Evolutionary conservation across 2,888 invertebrate genomes (phyloP).

Genomic region (Synanthedon andrenaeformis): DNA sequence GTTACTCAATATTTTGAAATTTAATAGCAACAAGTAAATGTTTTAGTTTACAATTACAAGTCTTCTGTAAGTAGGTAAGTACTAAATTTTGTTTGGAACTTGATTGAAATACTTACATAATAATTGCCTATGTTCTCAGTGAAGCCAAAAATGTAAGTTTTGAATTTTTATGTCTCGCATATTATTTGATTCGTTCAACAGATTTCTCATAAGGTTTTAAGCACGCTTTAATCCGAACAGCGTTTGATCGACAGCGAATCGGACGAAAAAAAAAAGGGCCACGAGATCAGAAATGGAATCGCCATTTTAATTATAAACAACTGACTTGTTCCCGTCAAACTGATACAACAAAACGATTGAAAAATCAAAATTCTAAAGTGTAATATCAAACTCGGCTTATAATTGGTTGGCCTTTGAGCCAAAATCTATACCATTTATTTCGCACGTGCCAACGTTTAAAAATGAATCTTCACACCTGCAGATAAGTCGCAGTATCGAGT

Average conservation of each 20-base stretch:
- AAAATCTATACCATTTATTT: conserved; percentile 20
- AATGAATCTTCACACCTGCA: conserved; percentile 1
- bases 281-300: conserved; percentile 32
- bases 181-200: no score
- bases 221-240: conserved; percentile 14
- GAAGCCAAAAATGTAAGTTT: no score
- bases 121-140: no score
- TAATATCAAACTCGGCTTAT: conserved; percentile 62
- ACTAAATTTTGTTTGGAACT: no score
- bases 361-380: conserved; percentile 61
- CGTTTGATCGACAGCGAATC: conserved; percentile 54
- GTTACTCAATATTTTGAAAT: no score
- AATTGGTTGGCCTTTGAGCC: conserved; percentile 56
- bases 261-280: conserved; percentile 18
- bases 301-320: conserved; percentile 66
- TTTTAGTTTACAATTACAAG: no score
- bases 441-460: conserved; percentile 4
- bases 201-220: neutral
- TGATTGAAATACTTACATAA: no score
- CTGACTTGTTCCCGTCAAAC: conserved; percentile 38
- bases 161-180: no score
- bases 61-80: no score
- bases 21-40: no score
- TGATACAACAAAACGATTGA: conserved; percentile 57
- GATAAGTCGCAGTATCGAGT: conserved; percentile 17